A percentile compares a stretch with the other conserved stretches of the same genome.
phyloP scores from a whole-genome alignment of 2,797 vertebrate genomes.

The Pachyuromys duprasi region DNA sequence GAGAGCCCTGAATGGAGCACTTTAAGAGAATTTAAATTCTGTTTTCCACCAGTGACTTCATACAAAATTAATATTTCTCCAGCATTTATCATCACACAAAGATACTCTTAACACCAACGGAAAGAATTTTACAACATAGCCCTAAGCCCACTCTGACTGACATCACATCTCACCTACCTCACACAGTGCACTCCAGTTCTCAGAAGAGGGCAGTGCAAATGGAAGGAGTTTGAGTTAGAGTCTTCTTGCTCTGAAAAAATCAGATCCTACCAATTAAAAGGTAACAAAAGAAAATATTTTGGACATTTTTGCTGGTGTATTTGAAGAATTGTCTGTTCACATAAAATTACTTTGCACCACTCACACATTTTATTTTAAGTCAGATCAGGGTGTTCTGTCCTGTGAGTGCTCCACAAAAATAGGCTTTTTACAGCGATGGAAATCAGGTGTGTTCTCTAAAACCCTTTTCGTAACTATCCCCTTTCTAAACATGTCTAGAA shows the following conservation, averaged over 20 bases:
- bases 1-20: not conserved
- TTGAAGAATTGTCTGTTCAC: conserved; percentile 36
- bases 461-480: conserved; percentile 44
- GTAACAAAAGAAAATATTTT: conserved; percentile 35
- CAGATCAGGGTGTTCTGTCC: conserved; percentile 41
- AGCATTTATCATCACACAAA: conserved; percentile 3
- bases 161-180: not conserved
- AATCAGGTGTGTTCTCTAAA: conserved; percentile 41
- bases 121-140: not conserved
- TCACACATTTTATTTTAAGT: conserved; percentile 44
- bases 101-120: conserved; percentile 16
- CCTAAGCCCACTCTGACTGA: not conserved
- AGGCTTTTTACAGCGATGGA: conserved; percentile 48
- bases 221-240: not conserved
- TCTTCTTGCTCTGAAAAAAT: not conserved
- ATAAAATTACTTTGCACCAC: not conserved
- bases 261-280: conserved; percentile 51
- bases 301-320: not conserved
- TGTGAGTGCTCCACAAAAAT: conserved; percentile 59
- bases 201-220: not conserved
- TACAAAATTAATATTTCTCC: conserved; percentile 12
- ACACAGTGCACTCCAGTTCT: not conserved
- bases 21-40: conserved; percentile 15
- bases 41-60: not conserved
- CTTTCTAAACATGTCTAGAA: conserved; percentile 6